Base-by-base conservation (phyloP, 2,113 vertebrate genomes). In the Lathamus discolor region DNA sequence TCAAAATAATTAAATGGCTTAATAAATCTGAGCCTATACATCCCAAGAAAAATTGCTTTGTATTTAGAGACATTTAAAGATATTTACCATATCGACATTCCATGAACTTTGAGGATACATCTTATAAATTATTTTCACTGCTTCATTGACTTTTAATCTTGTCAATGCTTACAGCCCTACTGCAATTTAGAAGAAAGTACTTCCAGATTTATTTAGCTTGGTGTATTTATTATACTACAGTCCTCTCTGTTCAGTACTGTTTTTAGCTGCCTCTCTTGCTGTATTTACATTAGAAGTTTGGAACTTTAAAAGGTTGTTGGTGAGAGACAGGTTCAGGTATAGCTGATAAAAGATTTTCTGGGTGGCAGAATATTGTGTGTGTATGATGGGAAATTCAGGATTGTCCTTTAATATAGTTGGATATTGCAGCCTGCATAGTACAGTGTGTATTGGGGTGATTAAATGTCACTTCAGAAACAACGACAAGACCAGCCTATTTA, bases 1-100 rank as follows among this genome's bases (percentile, higher is more conserved):
- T 88, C 93, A 96, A 92, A 94, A 96, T 97, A 97, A 97, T 97
- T 96, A 96, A 97, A 96, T 79, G 91, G 82, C 88, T 97, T 86
- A 89, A 89, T 96, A 97, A 95, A 96, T 92, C 79, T 93, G 86
- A 95, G 86, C 59, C 29, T 76, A 68, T 91, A 93, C 23, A 96
- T 49, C 29, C 67, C 88, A 97, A 95, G 64, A 96, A 95, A 94
- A 96, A 97, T 90, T 44, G 59, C 68, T 52, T 61, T 55, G 57
- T 75, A 96, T 97, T 87, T 73, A 95, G 91, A 96, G 83, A 88
- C 20, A 57, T 84, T 96, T 92, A 63, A 80, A 95, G 72, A 73
- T 94, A 95, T 97, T 97, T 97, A 96, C 86, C 39, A 20, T 80
- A 95, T 76, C 73, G 95, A 70, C 57, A 88, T 84, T 83, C 72